Evolutionary conservation across 2,797 vertebrate genomes (phyloP).

Genomic region (Melanotaenia boesemani): DNA sequence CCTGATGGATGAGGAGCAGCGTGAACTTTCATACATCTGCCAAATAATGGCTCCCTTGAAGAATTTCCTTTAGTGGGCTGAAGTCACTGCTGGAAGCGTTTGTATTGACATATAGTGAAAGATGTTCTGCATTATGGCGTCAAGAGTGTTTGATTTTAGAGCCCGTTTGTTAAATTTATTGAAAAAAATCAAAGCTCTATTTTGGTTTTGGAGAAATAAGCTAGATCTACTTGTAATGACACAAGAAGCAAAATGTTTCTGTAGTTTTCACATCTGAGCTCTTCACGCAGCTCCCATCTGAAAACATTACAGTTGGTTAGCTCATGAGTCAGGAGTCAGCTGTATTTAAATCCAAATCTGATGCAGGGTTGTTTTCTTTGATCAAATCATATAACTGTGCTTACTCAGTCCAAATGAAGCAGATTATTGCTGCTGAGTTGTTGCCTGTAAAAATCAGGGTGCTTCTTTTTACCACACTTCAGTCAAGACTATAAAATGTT

Average conservation of each 20-base stretch:
- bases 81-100: not conserved
- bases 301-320: not conserved
- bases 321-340: not conserved
- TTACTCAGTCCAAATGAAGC: not conserved
- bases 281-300: not conserved
- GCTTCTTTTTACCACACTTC: not conserved
- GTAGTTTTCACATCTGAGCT: too few species aligned
- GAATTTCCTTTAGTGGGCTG: slow-evolving; percentile 22
- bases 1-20: slow-evolving; percentile 59
- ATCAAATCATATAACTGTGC: not conserved
- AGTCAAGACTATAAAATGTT: not conserved
- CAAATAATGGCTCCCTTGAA: slow-evolving; percentile 37
- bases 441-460: not conserved
- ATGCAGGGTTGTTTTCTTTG: not conserved
- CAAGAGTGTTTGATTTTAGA: not conserved
- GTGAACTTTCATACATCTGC: slow-evolving; percentile 48
- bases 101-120: not conserved
- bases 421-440: not conserved
- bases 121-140: not conserved
- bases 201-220: not conserved
- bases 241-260: too few species aligned
- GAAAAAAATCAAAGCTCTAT: not conserved
- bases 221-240: too few species aligned
- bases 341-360: not conserved
- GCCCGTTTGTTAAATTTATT: not conserved